Percentiles rank a stretch among this genome's conserved stretches.
Conservation (phyloP, 1,140 invertebrate genomes). For the Temnothorax longispinosus region DNA sequence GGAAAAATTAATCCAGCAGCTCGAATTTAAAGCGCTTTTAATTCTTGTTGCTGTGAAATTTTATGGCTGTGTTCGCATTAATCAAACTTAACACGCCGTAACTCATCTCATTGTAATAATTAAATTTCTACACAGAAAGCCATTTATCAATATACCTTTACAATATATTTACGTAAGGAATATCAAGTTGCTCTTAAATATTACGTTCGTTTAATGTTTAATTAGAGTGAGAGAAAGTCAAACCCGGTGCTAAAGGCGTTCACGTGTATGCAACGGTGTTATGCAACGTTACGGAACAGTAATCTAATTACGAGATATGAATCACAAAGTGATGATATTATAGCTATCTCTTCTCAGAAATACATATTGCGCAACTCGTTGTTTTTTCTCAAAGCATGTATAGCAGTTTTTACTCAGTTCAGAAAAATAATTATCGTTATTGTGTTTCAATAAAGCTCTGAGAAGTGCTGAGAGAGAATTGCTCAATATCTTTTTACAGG, state of each 20-base stretch:
- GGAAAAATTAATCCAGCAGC: neutral
- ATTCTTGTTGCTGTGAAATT: neutral
- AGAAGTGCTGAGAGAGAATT: neutral
- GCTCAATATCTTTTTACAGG: neutral
- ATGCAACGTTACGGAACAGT: slow-evolving; percentile 3
- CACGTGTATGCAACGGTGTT: neutral
- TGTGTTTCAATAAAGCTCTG: neutral
- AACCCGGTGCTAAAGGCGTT: neutral
- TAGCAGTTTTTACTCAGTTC: neutral
- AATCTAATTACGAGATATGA: slow-evolving; percentile 40
- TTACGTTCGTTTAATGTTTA: slow-evolving; percentile 33
- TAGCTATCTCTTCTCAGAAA: neutral
- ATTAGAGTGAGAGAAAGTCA: slow-evolving; percentile 29
- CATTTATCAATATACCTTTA: neutral
- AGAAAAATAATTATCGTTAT: slow-evolving; percentile 23
- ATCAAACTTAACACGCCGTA: slow-evolving; percentile 30
- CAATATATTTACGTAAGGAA: slow-evolving; percentile 14
- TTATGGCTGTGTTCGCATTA: slow-evolving; percentile 20
- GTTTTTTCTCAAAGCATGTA: neutral
- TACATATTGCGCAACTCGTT: neutral
- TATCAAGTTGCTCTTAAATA: slow-evolving; percentile 7
- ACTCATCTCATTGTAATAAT: neutral
- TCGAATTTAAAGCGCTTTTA: neutral
- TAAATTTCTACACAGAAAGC: neutral
- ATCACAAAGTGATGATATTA: neutral